Conservation (phyloP, 2,113 vertebrate genomes). For the Eolophus roseicapilla region DNA sequence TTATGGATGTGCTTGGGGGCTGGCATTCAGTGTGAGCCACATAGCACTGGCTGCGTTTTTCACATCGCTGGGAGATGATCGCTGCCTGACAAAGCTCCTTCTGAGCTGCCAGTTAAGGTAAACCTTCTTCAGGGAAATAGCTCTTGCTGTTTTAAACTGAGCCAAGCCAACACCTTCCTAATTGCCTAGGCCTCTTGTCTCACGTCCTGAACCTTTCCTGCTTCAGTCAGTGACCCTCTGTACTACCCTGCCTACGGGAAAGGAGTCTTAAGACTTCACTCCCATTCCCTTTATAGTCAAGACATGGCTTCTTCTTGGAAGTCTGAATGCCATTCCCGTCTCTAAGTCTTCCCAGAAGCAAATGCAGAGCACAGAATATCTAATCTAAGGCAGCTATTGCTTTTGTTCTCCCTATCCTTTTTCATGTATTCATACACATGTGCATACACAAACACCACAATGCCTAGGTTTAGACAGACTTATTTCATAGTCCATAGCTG, state of each 20-base stretch:
- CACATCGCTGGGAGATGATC: neutral
- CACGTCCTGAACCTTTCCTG: neutral
- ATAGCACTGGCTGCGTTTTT: accelerated
- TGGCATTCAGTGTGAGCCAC: accelerated
- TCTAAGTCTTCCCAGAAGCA: neutral
- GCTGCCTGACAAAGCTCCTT: neutral
- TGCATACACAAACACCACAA: neutral
- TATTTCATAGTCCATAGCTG: neutral
- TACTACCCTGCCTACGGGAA: neutral
- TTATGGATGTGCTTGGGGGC: neutral
- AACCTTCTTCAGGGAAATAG: neutral
- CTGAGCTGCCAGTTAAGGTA: neutral
- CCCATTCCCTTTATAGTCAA: neutral
- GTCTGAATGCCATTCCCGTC: neutral
- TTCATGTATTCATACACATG: accelerated
- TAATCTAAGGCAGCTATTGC: neutral
- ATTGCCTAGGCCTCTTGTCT: neutral
- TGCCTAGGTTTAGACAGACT: neutral
- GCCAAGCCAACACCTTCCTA: neutral
- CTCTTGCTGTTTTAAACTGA: neutral
- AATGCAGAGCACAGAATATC: neutral
- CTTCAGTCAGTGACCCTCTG: neutral
- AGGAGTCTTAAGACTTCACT: neutral
- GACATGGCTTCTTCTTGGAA: neutral
- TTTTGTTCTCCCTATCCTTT: neutral